Evolutionary conservation across 2,797 vertebrate genomes (phyloP).

Genomic region (Brachyrhaphis roseni): DNA sequence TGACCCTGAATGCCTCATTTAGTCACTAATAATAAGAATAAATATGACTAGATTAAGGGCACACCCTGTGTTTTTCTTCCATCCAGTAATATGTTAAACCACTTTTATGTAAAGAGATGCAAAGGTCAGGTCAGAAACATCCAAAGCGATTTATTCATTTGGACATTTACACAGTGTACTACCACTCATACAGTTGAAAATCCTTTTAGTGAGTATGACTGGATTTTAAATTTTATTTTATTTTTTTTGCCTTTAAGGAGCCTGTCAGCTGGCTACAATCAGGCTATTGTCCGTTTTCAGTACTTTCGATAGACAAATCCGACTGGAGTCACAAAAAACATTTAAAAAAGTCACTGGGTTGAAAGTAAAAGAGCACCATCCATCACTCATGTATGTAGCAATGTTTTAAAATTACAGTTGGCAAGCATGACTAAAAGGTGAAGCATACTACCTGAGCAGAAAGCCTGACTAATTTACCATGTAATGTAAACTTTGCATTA

Average conservation of each 20-base stretch:
- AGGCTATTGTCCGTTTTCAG: background rate
- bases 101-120: background rate
- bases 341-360: background rate
- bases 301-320: background rate
- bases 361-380: background rate
- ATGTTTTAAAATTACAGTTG: background rate
- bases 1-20: slow-evolving; percentile 43
- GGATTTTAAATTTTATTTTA: background rate
- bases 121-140: background rate
- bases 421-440: background rate
- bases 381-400: background rate
- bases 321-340: background rate
- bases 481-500: background rate
- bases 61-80: background rate
- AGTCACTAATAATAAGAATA: slow-evolving; percentile 33
- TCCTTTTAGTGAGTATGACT: background rate
- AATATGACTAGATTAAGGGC: slow-evolving; percentile 18
- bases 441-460: background rate
- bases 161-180: background rate
- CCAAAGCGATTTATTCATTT: background rate
- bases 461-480: background rate
- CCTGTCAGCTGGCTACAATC: background rate
- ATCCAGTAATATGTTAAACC: background rate
- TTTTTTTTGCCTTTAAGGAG: background rate
- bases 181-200: background rate